Evolutionary conservation across 2,113 vertebrate genomes (phyloP).

Genomic region (Solea solea): DNA sequence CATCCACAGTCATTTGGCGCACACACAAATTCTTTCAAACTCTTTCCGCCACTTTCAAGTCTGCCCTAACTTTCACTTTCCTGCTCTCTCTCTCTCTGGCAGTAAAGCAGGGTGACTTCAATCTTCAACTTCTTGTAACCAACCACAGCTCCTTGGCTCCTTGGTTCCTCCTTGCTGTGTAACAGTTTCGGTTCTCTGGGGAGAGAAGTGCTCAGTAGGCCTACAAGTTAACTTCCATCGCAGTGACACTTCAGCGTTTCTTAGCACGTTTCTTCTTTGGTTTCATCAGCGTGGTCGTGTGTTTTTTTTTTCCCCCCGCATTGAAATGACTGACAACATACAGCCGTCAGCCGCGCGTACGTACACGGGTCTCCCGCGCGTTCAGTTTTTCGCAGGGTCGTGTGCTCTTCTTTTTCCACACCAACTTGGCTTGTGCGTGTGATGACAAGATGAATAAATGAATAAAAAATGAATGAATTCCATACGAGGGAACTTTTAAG

Average conservation of each 20-base stretch:
- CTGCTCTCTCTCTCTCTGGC: constrained; percentile 29
- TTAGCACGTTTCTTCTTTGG: constrained; percentile 60
- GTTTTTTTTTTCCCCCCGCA: constrained; percentile 27
- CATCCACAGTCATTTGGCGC: constrained; percentile 44
- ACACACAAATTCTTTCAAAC: constrained; percentile 15
- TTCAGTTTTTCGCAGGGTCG: constrained; percentile 42
- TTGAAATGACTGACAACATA: constrained; percentile 64
- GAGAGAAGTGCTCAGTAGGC: constrained; percentile 59
- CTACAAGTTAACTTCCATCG: constrained; percentile 68
- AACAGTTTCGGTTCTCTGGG: constrained; percentile 69
- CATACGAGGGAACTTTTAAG: constrained; percentile 26
- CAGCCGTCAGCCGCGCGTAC: constrained; percentile 60
- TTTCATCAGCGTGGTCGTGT: constrained; percentile 56
- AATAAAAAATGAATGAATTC: constrained; percentile 51
- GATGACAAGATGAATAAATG: constrained; percentile 53
- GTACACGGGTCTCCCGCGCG: constrained; percentile 49
- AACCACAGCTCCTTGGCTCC: constrained; percentile 50
- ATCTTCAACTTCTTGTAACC: constrained; percentile 56
- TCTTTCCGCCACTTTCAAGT: constrained; percentile 14
- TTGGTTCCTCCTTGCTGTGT: constrained; percentile 73
- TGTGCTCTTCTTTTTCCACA: constrained; percentile 4
- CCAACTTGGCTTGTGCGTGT: constrained; percentile 46
- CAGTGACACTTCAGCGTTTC: constrained; percentile 65
- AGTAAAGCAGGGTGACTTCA: constrained; percentile 32
- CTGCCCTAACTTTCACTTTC: constrained; percentile 35